Percentiles rank a stretch among this genome's conserved stretches.
Evolutionary conservation across 2,113 vertebrate species (phyloP).

Genomic region (Castor canadensis): DNA sequence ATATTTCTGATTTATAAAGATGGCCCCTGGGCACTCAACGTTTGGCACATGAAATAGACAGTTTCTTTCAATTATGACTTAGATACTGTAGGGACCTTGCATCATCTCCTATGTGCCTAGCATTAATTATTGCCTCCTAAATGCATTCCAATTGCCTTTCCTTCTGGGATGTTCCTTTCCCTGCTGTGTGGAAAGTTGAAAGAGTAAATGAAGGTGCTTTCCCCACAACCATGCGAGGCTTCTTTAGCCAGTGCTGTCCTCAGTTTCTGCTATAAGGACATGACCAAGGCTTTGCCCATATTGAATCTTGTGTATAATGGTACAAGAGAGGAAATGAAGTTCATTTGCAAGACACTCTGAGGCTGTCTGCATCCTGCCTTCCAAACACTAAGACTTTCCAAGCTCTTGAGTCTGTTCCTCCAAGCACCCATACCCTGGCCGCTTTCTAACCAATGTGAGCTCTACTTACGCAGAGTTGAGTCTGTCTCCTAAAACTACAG

Average conservation of each 20-base stretch:
- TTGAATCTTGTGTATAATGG: not conserved
- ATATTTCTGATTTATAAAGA: not conserved
- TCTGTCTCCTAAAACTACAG: not conserved
- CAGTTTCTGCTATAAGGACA: not conserved
- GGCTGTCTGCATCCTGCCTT: not conserved
- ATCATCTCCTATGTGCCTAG: not conserved
- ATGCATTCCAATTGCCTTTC: not conserved
- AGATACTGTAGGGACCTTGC: not conserved
- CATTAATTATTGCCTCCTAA: fast-evolving
- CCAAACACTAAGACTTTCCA: not conserved
- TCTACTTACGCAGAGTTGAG: not conserved
- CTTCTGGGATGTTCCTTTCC: not conserved
- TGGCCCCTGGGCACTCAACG: not conserved
- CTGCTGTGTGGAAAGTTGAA: too few relatives aligned
- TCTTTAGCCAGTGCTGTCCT: fast-evolving
- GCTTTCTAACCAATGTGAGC: not conserved
- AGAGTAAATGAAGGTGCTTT: not conserved
- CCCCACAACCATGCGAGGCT: too few relatives aligned
- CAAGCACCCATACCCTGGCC: not conserved
- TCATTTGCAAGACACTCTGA: not conserved
- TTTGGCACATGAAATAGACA: not conserved
- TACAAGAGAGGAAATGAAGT: fast-evolving
- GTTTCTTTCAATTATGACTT: not conserved
- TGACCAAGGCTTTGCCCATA: not conserved
- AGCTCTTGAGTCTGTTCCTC: not conserved